Evolutionary conservation across 1,140 invertebrate genomes (phyloP).

Genomic region (Lordiphosa collinella): DNA sequence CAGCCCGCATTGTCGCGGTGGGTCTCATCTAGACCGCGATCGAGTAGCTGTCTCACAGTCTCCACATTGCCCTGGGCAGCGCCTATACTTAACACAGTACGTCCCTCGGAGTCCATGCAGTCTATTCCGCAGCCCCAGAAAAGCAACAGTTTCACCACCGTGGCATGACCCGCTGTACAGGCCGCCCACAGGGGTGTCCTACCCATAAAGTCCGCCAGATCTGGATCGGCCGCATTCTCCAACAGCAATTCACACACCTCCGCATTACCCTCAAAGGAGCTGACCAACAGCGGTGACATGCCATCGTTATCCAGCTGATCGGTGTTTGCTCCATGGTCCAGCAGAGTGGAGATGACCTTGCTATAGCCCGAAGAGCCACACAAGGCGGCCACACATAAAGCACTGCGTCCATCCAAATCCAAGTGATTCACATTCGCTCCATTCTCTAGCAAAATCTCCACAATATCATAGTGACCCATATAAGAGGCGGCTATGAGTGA

Average conservation of each 20-base stretch:
- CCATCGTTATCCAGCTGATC: constrained; percentile 94
- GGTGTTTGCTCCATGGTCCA: constrained; percentile 92
- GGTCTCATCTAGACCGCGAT: constrained; percentile 93
- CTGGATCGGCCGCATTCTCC: constrained; percentile 92
- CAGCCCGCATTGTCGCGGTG: constrained; percentile 95
- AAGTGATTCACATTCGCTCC: constrained; percentile 92
- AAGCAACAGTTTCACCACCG: constrained; percentile 88
- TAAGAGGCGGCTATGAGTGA: constrained; percentile 94
- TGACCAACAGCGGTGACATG: constrained; percentile 95
- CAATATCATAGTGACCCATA: constrained; percentile 96
- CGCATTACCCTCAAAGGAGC: constrained; percentile 91
- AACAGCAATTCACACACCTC: constrained; percentile 92
- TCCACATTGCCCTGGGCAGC: constrained; percentile 92
- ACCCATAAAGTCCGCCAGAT: constrained; percentile 89
- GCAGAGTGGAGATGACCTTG: constrained; percentile 85
- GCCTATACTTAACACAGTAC: constrained; percentile 92
- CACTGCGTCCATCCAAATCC: constrained; percentile 94
- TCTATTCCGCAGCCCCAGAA: constrained; percentile 95
- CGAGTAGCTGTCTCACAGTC: constrained; percentile 92
- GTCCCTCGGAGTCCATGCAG: constrained; percentile 93
- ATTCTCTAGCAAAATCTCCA: constrained; percentile 90
- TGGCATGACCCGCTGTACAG: constrained; percentile 91
- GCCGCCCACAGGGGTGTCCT: constrained; percentile 90
- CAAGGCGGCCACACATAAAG: constrained; percentile 93
- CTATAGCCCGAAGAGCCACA: constrained; percentile 93